These are phyloP conservation scores for Cheilinus undulatus DNA, from an alignment of 2,113 vertebrate genomes.

Conservation along the genomic window DNA sequence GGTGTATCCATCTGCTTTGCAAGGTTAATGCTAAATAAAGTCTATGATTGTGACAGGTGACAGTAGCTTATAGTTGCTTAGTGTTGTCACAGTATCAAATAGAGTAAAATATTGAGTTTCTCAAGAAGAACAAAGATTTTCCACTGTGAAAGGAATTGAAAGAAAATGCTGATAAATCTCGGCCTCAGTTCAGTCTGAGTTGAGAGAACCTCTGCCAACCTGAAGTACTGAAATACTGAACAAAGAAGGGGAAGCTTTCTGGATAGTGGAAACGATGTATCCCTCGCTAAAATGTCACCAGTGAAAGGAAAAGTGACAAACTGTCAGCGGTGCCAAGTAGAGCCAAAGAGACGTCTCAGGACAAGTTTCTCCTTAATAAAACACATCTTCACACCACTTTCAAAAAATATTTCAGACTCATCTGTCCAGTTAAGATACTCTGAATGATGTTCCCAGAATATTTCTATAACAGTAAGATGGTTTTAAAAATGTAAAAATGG, in stretches of 20 bases:
- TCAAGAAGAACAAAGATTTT: neutral
- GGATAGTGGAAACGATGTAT: neutral
- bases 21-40: too few relatives aligned
- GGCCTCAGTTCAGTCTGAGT: neutral
- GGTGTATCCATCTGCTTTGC: too few relatives aligned
- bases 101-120: neutral
- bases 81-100: too few relatives aligned
- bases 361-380: neutral
- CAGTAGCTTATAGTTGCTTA: neutral
- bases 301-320: neutral
- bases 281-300: neutral
- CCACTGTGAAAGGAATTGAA: slow-evolving; percentile 1
- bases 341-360: neutral
- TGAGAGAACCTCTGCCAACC: neutral
- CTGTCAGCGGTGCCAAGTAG: neutral
- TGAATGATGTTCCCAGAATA: too few relatives aligned
- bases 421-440: neutral
- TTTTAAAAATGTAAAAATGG: too few relatives aligned
- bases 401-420: neutral
- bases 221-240: neutral
- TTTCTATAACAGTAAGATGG: too few relatives aligned
- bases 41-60: neutral
- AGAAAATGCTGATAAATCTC: neutral
- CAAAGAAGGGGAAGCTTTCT: neutral
- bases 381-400: neutral